These are phyloP conservation scores for Dendropsophus ebraccatus DNA, from an alignment of 2,113 vertebrate species.

Conservation along the genomic window DNA sequence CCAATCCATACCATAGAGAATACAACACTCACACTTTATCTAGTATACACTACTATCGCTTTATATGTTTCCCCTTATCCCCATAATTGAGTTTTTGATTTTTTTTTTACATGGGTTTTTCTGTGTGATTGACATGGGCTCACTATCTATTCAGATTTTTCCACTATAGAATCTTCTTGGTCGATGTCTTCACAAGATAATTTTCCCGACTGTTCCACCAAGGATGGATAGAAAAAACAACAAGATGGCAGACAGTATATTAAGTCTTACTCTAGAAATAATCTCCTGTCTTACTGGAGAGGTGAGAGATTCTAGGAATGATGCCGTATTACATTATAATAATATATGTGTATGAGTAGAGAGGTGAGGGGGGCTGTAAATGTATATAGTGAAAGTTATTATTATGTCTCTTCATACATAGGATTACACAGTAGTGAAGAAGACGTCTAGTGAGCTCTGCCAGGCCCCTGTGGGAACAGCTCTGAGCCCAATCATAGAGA, in stretches of 20 bases:
- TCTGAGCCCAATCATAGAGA: too few relatives aligned
- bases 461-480: too few relatives aligned
- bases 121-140: too few relatives aligned
- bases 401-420: neutral
- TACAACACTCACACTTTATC: too few relatives aligned
- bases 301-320: neutral
- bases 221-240: neutral
- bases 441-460: neutral
- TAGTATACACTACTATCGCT: too few relatives aligned
- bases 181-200: neutral
- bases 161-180: neutral
- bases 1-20: too few relatives aligned
- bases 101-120: too few relatives aligned
- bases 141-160: neutral
- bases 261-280: neutral
- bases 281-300: conserved; percentile 1
- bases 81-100: too few relatives aligned
- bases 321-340: neutral
- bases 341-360: neutral
- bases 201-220: neutral
- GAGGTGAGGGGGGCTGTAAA: neutral
- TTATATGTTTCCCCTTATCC: too few relatives aligned
- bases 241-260: neutral
- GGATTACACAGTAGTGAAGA: neutral
- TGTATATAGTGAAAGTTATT: neutral